Evolutionary conservation across 1,140 invertebrate genomes (phyloP), one percentile per base, ranked within the genome.

Genomic region (Cylas formicarius): DNA sequence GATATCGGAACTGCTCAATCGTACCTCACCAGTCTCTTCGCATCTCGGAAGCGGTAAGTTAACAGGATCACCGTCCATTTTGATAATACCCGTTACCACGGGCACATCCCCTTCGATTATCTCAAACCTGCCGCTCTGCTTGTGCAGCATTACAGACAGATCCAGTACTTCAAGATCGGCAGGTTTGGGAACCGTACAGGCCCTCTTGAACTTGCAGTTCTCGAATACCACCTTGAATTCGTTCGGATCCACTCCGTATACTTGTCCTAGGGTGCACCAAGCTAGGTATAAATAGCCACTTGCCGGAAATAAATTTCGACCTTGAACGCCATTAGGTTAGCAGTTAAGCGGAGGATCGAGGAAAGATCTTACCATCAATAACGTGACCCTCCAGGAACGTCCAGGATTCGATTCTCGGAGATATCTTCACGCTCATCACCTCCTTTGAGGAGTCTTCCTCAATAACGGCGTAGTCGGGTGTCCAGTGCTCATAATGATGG

Each of bases 221-320:
- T 94, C 84, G 62, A 96, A 91, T 1, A 86, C 75, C 0, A 96
- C 79, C 0, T 85, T 76, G 7, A 89, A 68, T 56, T 90, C 79
- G 23, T 81, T 80, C 56, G 74, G 82, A 1, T 74, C 59, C 17
- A 33, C 80, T 70, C 32, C 81, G 55, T 76, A 74, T 70, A 89
- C 77, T 64, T 86, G 78, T 10, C 83, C 84, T 13, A 95, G 61
- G 2, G 87, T 85, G 63, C 89, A 85, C 92, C 92, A 96, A 0
- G 86, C 86, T 11, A 95, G 67, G 4, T 78, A 67, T 39, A 88
- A 56, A 59, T 86, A 97, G 17, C 89, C 89, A 6, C 90, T 93
- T 0, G 90, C 91, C 3, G 93, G 93, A 45, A 87, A 84, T 0
- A 96, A 61, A 50, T 87, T 84, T 55, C 90, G 78, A 1, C 84